phyloP scores from a whole-genome alignment of 2,888 invertebrate genomes.

The Zaprionus obscuricornis region DNA sequence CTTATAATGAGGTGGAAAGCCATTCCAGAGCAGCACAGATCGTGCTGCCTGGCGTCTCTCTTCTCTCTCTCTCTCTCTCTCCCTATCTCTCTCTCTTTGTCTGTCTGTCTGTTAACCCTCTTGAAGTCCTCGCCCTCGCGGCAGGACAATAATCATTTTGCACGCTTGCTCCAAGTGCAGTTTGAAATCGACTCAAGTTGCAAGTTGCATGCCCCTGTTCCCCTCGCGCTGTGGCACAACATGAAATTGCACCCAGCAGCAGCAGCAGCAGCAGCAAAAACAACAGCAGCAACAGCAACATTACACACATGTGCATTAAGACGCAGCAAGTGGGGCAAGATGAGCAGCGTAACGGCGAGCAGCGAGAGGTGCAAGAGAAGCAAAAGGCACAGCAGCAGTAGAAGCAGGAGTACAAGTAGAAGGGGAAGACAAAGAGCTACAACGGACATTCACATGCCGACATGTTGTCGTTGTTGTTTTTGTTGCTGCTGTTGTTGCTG shows the following conservation, averaged over 20 bases:
- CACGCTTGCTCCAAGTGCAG: slow-evolving; percentile 46
- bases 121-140: slow-evolving; percentile 12
- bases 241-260: slow-evolving; percentile 58
- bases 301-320: slow-evolving; percentile 25
- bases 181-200: slow-evolving; percentile 2
- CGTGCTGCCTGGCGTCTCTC: slow-evolving; percentile 20
- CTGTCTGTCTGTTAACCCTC: no score
- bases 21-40: slow-evolving; percentile 11
- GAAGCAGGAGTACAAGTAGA: no score
- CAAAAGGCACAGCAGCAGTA: no score
- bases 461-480: slow-evolving; percentile 35
- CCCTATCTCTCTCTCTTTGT: not conserved
- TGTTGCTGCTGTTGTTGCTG: not conserved
- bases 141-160: slow-evolving; percentile 68
- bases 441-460: slow-evolving; percentile 50
- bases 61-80: slow-evolving; percentile 1
- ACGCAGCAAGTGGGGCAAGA: not conserved
- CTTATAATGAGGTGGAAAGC: slow-evolving; percentile 65
- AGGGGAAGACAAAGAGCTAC: not conserved
- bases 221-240: slow-evolving; percentile 61
- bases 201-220: slow-evolving; percentile 27
- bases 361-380: no score
- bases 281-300: slow-evolving; percentile 32
- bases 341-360: not conserved
- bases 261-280: slow-evolving; percentile 13